Evolutionary conservation across 2,113 vertebrate genomes (phyloP).

Genomic region (Oryzias javanicus): DNA sequence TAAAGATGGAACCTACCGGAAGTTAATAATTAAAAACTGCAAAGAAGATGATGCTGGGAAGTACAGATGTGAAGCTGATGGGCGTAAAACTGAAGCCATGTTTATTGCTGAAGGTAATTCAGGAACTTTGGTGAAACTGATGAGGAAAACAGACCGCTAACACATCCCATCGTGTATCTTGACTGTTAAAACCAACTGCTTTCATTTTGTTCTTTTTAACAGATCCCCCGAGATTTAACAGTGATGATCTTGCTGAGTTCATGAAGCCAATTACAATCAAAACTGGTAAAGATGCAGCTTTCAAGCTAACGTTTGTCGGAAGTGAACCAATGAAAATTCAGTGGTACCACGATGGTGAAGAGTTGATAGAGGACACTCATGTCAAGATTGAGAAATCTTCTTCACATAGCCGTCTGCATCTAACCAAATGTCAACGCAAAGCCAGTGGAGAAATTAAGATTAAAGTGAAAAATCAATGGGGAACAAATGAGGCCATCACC

Average conservation of each 20-base stretch:
- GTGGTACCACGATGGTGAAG: conserved; percentile 83
- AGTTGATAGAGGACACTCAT: conserved; percentile 69
- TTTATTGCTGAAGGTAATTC: conserved; percentile 72
- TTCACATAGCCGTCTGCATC: conserved; percentile 71
- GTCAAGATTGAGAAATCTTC: conserved; percentile 75
- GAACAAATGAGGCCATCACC: conserved; percentile 73
- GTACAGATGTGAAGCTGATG: conserved; percentile 82
- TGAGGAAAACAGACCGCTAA: neutral
- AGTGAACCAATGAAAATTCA: conserved; percentile 78
- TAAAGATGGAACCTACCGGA: conserved; percentile 77
- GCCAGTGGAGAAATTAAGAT: conserved; percentile 83
- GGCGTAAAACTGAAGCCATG: conserved; percentile 76
- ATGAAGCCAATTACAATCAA: conserved; percentile 78
- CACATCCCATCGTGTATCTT: neutral
- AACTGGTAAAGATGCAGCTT: conserved; percentile 73
- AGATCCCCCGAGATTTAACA: conserved; percentile 84
- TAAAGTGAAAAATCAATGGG: conserved; percentile 84
- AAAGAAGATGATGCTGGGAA: conserved; percentile 80
- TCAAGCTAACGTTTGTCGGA: conserved; percentile 82
- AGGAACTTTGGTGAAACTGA: neutral
- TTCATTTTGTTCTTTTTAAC: neutral
- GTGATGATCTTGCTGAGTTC: conserved; percentile 76
- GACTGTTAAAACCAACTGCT: neutral
- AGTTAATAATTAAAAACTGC: conserved; percentile 74
- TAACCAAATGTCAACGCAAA: conserved; percentile 78